Percentiles rank a stretch among this genome's conserved stretches.
These are phyloP conservation scores for Ametastegia equiseti DNA, from an alignment of 2,888 invertebrate species.

Conservation along the genomic window DNA sequence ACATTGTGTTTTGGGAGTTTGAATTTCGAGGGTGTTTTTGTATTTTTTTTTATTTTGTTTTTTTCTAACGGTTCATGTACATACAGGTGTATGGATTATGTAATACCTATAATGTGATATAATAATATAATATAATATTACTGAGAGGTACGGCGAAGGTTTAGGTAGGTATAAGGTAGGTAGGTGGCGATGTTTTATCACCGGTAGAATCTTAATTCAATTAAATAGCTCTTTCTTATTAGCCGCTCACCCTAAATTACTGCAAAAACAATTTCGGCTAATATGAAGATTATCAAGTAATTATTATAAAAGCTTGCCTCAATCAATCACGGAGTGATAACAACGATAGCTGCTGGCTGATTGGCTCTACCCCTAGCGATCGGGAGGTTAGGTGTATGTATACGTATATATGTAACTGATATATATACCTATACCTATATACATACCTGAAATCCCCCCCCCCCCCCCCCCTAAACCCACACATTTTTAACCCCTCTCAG, in stretches of 20 bases:
- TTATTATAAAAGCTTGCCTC: constrained; percentile 72
- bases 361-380: constrained; percentile 15
- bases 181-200: too few species aligned
- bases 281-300: constrained; percentile 69
- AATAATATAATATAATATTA: too few species aligned
- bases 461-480: background rate
- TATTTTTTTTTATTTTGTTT: too few species aligned
- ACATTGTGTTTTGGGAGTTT: too few species aligned
- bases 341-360: constrained; percentile 47
- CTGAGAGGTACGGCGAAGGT: too few species aligned
- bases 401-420: background rate
- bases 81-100: too few species aligned
- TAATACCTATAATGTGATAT: too few species aligned
- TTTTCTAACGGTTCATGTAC: too few species aligned
- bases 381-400: background rate
- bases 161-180: too few species aligned
- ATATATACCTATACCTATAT: background rate
- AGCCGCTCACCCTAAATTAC: constrained; percentile 59
- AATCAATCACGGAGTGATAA: constrained; percentile 72
- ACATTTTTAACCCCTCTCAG: constrained; percentile 21
- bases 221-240: constrained; percentile 37
- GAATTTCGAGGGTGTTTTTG: too few species aligned
- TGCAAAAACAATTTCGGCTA: constrained; percentile 65
- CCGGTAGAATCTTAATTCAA: constrained; percentile 1
- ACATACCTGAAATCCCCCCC: background rate